Base-by-base conservation (phyloP, 2,797 vertebrate species). In the Hephaestus fuliginosus region DNA sequence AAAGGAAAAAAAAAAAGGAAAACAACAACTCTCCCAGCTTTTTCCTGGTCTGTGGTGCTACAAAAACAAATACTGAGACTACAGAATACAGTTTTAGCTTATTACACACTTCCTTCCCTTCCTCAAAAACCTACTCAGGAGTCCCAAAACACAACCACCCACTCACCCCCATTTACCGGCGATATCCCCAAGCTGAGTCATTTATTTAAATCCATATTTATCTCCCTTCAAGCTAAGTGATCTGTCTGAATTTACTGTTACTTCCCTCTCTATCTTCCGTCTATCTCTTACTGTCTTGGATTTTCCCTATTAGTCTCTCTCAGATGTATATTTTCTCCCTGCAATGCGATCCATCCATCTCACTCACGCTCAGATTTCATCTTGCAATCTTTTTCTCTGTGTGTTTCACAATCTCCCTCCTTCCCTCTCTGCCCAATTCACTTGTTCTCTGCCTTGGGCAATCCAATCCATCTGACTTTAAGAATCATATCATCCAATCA, bases 401-500 rank as follows among this genome's bases (percentile, higher is more conserved):
- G 74, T 83, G 74, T 76, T 82, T 82, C 85, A 78, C 81, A 63
- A 66, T 82, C 73, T 70, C 33, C 63, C 81, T 74, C 39, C 64
- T 73, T 71, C 84, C 66, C 49, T 58, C 61, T 51, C 46, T 58
- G 74, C 77, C 75, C 60, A 75, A 82, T 84, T 48, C 78, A 72
- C 82, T 88, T 85, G 79, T 88, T 90, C 74, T 56, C 66, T 70
- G 89, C 93, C 90, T 63, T 20, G 1, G 88, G 91, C 86, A 36
- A 92, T 84, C 72, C 88, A 88, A 92, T 94, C 92, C 91, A 94
- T 94, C 93, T 89, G 91, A 90, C 91, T 93, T 89, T 85, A 86
- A 64, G 85, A 93, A 93, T 89, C 83, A 86, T 70, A 91, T 93
- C 90, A 93, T 90, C 93, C 92, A 94, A 94, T 94, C 89, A 93